Conservation (phyloP, 2,797 vertebrate genomes). For the Rallus crepitans region DNA sequence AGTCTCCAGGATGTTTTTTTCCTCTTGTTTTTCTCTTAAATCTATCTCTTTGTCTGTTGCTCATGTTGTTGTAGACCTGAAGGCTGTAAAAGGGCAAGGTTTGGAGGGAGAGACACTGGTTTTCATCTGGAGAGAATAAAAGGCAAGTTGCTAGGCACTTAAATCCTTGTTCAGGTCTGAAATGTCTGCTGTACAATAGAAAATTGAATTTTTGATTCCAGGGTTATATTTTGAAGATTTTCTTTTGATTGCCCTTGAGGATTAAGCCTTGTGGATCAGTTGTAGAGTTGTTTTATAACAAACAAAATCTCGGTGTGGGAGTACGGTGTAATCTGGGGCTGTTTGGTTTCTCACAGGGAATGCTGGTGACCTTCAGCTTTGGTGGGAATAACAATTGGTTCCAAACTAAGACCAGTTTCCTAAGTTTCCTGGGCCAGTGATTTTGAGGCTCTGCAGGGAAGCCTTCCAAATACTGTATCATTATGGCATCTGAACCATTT, state of each 20-base stretch:
- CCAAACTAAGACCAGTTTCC: background rate
- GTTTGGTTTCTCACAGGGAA: background rate
- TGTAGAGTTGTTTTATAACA: background rate
- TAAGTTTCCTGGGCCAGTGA: background rate
- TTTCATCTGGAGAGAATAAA: conserved; percentile 19
- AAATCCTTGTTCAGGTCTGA: background rate
- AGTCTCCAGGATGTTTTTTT: background rate
- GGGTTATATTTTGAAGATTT: conserved; percentile 10
- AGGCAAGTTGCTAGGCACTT: background rate
- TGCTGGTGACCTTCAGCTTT: background rate
- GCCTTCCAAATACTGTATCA: background rate
- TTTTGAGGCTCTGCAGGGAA: background rate
- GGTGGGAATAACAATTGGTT: background rate
- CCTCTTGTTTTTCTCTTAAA: background rate
- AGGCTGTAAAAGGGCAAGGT: background rate
- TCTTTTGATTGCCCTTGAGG: background rate
- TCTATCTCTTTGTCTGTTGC: background rate
- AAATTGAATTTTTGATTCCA: conserved; percentile 9
- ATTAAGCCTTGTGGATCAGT: background rate
- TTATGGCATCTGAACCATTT: background rate
- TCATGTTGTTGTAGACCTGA: background rate
- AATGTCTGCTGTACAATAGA: background rate
- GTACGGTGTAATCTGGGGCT: background rate
- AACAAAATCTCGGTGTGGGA: background rate
- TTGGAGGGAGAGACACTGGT: background rate